Evolutionary conservation across 2,888 invertebrate genomes (phyloP).

Genomic region (Rotaria macrura): DNA sequence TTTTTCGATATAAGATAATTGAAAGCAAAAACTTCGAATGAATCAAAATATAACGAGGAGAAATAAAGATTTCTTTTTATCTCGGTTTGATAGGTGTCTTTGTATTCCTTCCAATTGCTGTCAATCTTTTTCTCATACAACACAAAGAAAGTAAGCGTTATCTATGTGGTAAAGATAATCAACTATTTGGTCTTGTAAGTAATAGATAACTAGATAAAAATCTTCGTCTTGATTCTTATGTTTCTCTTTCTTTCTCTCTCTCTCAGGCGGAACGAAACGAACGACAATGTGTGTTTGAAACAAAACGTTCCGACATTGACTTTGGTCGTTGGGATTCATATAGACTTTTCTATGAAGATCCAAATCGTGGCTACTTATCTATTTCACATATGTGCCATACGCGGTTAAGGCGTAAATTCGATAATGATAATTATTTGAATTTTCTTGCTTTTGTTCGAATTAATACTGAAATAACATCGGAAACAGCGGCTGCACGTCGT

Average conservation of each 20-base stretch:
- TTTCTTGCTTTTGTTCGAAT: conserved; percentile 17
- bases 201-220: background rate
- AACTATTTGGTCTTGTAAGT: conserved; percentile 14
- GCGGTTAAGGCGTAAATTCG: background rate
- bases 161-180: background rate
- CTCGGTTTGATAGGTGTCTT: background rate
- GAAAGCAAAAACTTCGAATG: background rate
- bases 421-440: conserved; percentile 11
- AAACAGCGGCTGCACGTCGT: background rate
- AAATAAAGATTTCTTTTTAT: no score
- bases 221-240: no score
- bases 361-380: background rate
- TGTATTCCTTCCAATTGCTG: conserved; percentile 17
- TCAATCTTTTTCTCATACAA: conserved; percentile 6
- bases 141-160: background rate
- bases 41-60: no score
- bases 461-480: background rate
- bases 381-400: conserved; percentile 9
- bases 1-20: background rate
- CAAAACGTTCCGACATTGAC: conserved; percentile 12
- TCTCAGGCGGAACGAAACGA: background rate
- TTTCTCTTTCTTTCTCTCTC: background rate
- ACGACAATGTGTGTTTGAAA: conserved; percentile 17
- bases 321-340: conserved; percentile 18
- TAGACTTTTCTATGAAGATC: conserved; percentile 8